phyloP scores from a whole-genome alignment of 1,140 invertebrate species.

The Saccostrea cuccullata region DNA sequence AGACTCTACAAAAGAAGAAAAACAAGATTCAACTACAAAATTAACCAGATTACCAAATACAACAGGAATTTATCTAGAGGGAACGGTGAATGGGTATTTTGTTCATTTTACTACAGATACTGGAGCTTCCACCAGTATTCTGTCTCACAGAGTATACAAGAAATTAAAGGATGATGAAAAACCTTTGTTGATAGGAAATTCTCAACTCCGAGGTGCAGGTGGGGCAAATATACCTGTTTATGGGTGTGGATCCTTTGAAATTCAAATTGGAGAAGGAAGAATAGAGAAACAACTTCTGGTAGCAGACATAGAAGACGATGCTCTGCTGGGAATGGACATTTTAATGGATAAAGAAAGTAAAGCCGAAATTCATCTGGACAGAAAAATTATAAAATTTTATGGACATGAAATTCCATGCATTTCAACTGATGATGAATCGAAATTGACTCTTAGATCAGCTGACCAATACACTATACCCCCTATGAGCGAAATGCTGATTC shows the following conservation, averaged over 20 bases:
- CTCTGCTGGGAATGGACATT: background rate
- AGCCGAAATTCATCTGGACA: background rate
- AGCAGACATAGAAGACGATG: background rate
- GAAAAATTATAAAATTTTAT: background rate
- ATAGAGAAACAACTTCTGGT: background rate
- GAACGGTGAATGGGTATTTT: background rate
- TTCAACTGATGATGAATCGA: background rate
- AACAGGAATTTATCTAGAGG: background rate
- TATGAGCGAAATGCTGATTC: background rate
- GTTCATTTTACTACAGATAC: conserved; percentile 1
- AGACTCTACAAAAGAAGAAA: background rate
- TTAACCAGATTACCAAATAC: background rate
- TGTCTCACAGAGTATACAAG: background rate
- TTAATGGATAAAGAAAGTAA: background rate
- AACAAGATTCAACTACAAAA: background rate
- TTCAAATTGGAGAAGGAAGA: background rate
- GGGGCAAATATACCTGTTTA: background rate
- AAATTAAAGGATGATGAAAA: background rate
- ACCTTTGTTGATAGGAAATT: background rate
- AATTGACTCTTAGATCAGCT: background rate
- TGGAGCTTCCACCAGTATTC: background rate
- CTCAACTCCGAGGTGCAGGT: background rate
- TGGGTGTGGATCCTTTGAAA: background rate
- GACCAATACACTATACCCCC: background rate
- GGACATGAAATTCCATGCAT: too few species aligned